Conservation (phyloP, 2,888 invertebrate genomes). For the Lasioglossum villosulum region DNA sequence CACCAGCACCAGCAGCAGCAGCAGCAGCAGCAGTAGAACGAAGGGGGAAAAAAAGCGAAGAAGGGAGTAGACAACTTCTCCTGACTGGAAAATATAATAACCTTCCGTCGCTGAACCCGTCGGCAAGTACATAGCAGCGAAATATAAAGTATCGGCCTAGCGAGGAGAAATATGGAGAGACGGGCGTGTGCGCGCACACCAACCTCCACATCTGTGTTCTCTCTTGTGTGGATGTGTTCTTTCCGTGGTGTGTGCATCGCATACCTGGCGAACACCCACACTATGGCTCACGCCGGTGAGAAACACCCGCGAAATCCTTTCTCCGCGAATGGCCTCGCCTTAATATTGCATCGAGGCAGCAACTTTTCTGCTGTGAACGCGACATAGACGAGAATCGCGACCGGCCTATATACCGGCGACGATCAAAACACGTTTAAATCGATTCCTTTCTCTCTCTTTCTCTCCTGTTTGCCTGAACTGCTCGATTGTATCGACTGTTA, state of each 20-base stretch:
- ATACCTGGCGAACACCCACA: constrained; percentile 46
- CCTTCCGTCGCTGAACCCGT: constrained; percentile 39
- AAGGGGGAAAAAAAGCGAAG: neutral
- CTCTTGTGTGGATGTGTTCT: neutral
- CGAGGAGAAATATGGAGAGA: constrained; percentile 30
- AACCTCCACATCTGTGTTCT: neutral
- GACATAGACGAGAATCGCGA: constrained; percentile 11
- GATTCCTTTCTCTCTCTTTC: constrained; percentile 9
- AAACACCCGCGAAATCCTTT: constrained; percentile 68
- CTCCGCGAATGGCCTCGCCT: constrained; percentile 69
- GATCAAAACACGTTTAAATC: constrained; percentile 55
- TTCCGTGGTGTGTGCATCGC: constrained; percentile 9
- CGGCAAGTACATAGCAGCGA: constrained; percentile 28
- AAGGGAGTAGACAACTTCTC: constrained; percentile 39
- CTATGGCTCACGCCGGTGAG: constrained; percentile 55
- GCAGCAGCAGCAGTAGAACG: neutral
- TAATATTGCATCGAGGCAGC: constrained; percentile 60
- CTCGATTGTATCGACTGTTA: constrained; percentile 36
- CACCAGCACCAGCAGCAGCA: too few species aligned
- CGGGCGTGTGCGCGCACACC: neutral
- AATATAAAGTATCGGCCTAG: constrained; percentile 20
- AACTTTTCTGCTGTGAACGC: constrained; percentile 62
- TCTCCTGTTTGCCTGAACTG: neutral
- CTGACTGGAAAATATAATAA: constrained; percentile 35
- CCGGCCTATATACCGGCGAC: constrained; percentile 42